A percentile compares a stretch with the other conserved stretches of the same genome.
These are phyloP conservation scores for human DNA, from an alignment of 2,113 vertebrate genomes.

Conservation along the genomic window DNA sequence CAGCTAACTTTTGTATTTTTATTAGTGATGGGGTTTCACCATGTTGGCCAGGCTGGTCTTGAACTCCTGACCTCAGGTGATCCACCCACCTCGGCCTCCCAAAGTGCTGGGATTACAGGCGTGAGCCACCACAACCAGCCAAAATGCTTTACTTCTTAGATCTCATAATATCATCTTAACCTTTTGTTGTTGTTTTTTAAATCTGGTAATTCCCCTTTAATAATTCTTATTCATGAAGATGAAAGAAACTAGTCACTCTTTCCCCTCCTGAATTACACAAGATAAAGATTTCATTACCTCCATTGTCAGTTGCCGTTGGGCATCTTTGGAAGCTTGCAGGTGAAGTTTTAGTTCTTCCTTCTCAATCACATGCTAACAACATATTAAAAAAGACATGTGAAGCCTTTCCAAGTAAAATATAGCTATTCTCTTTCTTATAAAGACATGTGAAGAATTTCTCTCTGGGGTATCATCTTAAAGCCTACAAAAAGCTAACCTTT, in stretches of 20 bases:
- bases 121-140: too few relatives aligned
- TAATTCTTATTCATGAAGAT: neutral
- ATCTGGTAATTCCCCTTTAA: neutral
- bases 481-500: neutral
- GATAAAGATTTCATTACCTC: slow-evolving; percentile 86
- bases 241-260: neutral
- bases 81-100: too few relatives aligned
- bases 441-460: neutral
- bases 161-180: slow-evolving; percentile 10
- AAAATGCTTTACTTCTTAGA: slow-evolving; percentile 42
- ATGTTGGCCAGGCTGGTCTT: too few relatives aligned
- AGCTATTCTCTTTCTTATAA: neutral
- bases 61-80: too few relatives aligned
- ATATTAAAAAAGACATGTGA: slow-evolving; percentile 68
- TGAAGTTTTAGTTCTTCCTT: slow-evolving; percentile 98
- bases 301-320: slow-evolving; percentile 95
- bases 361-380: slow-evolving; percentile 92
- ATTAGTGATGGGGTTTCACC: too few relatives aligned
- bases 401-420: neutral
- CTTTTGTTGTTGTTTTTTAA: neutral
- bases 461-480: neutral
- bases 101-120: too few relatives aligned
- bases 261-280: neutral
- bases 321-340: slow-evolving; percentile 97
- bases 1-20: too few relatives aligned